Evolutionary conservation across 1,140 invertebrate species (phyloP), one percentile per base, ranked within the genome.

Genomic region (Bombus affinis): DNA sequence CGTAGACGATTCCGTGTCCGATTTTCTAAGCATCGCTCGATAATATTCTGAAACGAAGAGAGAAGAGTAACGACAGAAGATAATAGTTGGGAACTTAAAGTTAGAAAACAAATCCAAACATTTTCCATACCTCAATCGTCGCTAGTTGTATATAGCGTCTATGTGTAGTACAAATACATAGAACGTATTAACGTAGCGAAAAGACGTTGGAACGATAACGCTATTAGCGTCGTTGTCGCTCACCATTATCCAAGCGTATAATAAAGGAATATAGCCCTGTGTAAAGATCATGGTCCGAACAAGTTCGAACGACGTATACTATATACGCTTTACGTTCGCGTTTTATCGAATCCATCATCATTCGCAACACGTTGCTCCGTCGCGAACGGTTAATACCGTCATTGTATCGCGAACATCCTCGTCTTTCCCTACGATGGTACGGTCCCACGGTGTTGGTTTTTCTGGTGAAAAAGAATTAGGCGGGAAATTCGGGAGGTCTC

Each of bases 401-500:
- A 70, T 70, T 47, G 66, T 59, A 10, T 71, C 13, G 76, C 37
- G 35, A 44, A 71, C 5, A 22, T 18, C 25, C n/a, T 13, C 10
- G 10, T 22, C 59, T n/a, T 10, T 59, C 0, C 12, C 12, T 28
- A 12, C 28, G 28, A 8, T 6, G n/a, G 32, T 28, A 0, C 10
- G 15, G 35, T 32, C 10, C 6, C 68, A 12, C 37, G 9, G 5
- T 13, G 28, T 35, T 62, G 47, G 39, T 44, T 12, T 57, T 28
- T 39, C 42, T 59, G 57, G 32, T 22, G 3, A 39, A 42, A 28
- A 75, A 76, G 42, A 81, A 76, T 86, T 47, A 18, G 79, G 79
- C 79, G 84, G 80, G 80, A 86, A 86, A 75, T 86, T 82, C 72
- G 80, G 47, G 53, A 70, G 79, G 44, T 81, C 72, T 35, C 22